Conservation (phyloP, 2,797 vertebrate genomes). For the Poeciliopsis presidionis region DNA sequence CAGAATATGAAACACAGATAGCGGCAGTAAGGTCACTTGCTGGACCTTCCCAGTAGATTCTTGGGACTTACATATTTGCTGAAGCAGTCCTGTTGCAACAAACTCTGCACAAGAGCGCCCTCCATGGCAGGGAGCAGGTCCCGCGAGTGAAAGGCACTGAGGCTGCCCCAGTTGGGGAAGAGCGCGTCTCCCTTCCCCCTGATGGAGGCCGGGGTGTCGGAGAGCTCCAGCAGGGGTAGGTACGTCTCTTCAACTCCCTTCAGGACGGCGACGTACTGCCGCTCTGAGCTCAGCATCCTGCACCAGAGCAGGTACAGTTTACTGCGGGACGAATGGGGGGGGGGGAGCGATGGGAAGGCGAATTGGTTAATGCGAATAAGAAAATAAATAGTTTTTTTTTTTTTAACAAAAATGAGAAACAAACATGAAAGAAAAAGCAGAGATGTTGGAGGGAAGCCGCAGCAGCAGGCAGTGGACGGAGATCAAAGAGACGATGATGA, state of each 20-base stretch:
- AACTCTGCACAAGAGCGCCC: conserved; percentile 85
- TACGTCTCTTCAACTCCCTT: conserved; percentile 82
- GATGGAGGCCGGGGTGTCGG: conserved; percentile 79
- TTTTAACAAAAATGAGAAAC: not conserved
- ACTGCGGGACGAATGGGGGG: conserved; percentile 58
- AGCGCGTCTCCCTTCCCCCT: conserved; percentile 77
- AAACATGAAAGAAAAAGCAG: conserved; percentile 13
- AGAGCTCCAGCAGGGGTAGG: conserved; percentile 76
- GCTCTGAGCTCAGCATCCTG: conserved; percentile 86
- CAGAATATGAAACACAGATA: not conserved
- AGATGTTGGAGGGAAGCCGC: not conserved
- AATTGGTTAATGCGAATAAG: not conserved
- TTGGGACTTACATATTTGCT: conserved; percentile 83
- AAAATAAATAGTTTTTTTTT: not conserved
- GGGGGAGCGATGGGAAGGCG: not conserved
- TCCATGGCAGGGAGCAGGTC: conserved; percentile 88
- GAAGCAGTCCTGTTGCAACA: conserved; percentile 89
- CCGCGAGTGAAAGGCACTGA: conserved; percentile 84
- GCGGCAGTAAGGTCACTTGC: too few species aligned
- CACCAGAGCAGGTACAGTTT: conserved; percentile 87
- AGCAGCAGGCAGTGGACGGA: conserved; percentile 16
- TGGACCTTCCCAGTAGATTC: not conserved
- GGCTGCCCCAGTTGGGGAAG: conserved; percentile 81
- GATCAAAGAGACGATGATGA: conserved; percentile 47
- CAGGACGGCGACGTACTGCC: conserved; percentile 84